A percentile compares a stretch with the other conserved stretches of the same genome.
Evolutionary conservation across 2,797 vertebrate species (phyloP).

Genomic region (Astyanax mexicanus): DNA sequence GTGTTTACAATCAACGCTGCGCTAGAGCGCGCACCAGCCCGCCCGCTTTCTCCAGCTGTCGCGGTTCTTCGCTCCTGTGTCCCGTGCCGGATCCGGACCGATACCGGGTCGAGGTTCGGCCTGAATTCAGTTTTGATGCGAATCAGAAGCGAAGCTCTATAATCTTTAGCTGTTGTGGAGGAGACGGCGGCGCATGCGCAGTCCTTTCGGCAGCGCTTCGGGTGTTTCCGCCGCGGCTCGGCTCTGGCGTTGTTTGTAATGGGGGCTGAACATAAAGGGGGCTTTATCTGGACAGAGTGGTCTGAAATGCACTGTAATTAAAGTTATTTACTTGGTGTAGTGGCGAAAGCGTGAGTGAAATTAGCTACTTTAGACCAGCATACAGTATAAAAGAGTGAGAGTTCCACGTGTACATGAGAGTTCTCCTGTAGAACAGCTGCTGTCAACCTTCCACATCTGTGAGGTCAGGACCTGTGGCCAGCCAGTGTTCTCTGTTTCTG

Average conservation of each 20-base stretch:
- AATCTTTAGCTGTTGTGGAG: conserved; percentile 67
- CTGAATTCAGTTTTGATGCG: background rate
- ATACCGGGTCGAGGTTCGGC: conserved; percentile 9
- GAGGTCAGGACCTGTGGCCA: too few relatives aligned
- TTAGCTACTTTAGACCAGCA: too few relatives aligned
- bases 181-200: conserved; percentile 76
- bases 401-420: too few relatives aligned
- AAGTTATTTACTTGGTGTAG: too few relatives aligned
- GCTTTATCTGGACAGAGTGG: background rate
- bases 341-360: too few relatives aligned
- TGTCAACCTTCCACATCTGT: too few relatives aligned
- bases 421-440: too few relatives aligned
- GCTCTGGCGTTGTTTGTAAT: background rate
- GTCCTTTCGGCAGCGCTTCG: conserved; percentile 69
- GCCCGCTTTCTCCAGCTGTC: conserved; percentile 2
- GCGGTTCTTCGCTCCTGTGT: background rate
- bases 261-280: background rate
- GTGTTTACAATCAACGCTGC: conserved; percentile 42
- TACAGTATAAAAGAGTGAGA: too few relatives aligned
- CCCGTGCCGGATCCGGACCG: conserved; percentile 5
- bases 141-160: conserved; percentile 56
- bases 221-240: conserved; percentile 48
- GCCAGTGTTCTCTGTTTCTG: too few relatives aligned
- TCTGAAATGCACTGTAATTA: too few relatives aligned
- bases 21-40: background rate